Evolutionary conservation across 2,113 vertebrate genomes (phyloP).

Genomic region (Brachyhypopomus occidentalis): DNA sequence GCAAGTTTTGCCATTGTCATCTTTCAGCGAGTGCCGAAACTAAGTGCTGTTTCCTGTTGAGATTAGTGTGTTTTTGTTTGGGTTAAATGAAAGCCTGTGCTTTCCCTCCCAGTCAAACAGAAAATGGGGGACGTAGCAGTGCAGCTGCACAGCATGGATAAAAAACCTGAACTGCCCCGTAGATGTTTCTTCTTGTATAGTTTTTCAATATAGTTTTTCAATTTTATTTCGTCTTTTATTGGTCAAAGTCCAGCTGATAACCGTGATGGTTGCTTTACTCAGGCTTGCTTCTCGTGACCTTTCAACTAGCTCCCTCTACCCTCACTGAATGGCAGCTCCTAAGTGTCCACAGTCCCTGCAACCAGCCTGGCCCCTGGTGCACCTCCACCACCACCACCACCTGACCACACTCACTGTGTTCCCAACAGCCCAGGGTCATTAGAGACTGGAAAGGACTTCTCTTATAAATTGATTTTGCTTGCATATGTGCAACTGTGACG

Average conservation of each 20-base stretch:
- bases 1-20: background rate
- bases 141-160: too few species aligned
- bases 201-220: too few species aligned
- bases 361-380: background rate
- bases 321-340: too few species aligned
- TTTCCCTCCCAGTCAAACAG: background rate
- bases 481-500: conserved; percentile 22
- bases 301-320: too few species aligned
- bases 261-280: too few species aligned
- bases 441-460: background rate
- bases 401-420: background rate
- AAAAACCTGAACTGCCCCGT: too few species aligned
- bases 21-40: conserved; percentile 1
- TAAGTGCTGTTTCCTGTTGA: conserved; percentile 6
- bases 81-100: background rate
- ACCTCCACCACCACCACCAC: background rate
- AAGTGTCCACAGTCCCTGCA: too few species aligned
- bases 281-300: too few species aligned
- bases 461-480: conserved; percentile 24
- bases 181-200: too few species aligned
- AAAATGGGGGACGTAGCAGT: background rate
- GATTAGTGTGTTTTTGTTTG: conserved; percentile 31
- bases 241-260: too few species aligned
- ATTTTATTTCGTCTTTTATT: too few species aligned
- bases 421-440: conserved; percentile 16